Evolutionary conservation across 2,888 invertebrate genomes (phyloP), one percentile per base, ranked within the genome.

Genomic region (Griposia aprilina): DNA sequence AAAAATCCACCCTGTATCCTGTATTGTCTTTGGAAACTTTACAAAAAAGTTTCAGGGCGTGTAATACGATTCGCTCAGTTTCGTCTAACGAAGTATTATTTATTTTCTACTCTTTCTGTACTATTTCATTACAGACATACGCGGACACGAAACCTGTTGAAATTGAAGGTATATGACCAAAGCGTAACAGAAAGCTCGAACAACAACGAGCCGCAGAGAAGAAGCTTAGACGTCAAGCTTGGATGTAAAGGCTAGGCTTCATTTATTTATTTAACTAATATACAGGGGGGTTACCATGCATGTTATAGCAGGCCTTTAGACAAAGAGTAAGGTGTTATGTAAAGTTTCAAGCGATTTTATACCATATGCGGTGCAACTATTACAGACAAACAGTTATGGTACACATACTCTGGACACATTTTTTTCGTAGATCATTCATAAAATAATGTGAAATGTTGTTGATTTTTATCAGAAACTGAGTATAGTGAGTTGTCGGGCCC

Each of bases 111-210:
- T 36, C 23, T 45, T 62, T 41, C 36, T 13, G 23, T 66, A 26
- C 11, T 30, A 4, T 63, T 63, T 41, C 23, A 52, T 79, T 79
- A 13, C 75, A 80, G 80, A 26, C 59, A 26, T 59, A 36, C 17
- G 4, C 26, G 23, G 68, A 69, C 6, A 17, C 41, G 6, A 11
- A 50, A 4, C 26, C 63, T 11, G 23, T 23, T 4, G 2, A 65
- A 23, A 52, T 74, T 2, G 74, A 81, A 15, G 23, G 45, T 23
- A 45, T 62, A 15, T 84, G 73, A 84, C 74, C 8, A 17, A 48
- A 55, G 50, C 65, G 73, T 10, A 66, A 30, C 48, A 20, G 2
- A 30, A 79, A 57, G 1, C 52, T 79, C 13, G 66, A 84, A 50
- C 30, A 48, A 15, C 66, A n/a, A 2, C 65, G 50, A 15, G 80